Conservation (phyloP, 2,113 vertebrate genomes). For the Phyllopteryx taeniolatus region DNA sequence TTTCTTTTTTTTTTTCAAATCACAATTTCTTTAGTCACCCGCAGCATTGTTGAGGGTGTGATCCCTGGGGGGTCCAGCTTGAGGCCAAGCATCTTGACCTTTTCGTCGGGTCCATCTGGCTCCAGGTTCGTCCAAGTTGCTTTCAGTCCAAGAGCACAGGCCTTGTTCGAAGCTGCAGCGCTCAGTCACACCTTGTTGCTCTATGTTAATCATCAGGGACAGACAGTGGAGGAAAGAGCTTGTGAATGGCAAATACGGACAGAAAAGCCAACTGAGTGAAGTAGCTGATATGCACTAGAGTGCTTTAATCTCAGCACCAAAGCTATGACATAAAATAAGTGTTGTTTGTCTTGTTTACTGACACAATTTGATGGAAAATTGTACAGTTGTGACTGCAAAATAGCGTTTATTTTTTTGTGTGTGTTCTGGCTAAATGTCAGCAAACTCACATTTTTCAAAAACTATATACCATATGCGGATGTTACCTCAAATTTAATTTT, state of each 20-base stretch:
- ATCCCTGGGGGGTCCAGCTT: slow-evolving; percentile 63
- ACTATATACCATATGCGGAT: too few species aligned
- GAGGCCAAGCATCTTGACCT: slow-evolving; percentile 55
- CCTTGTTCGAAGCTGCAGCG: slow-evolving; percentile 72
- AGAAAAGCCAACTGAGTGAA: neutral
- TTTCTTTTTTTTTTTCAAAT: neutral
- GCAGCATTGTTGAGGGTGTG: slow-evolving; percentile 72
- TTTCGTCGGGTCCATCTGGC: slow-evolving; percentile 50
- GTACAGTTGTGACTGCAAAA: too few species aligned
- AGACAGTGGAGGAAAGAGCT: neutral
- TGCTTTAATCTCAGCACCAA: too few species aligned
- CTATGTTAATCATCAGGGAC: slow-evolving; percentile 24
- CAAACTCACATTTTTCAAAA: neutral
- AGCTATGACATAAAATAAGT: too few species aligned
- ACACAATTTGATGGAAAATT: too few species aligned
- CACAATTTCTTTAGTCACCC: slow-evolving; percentile 41
- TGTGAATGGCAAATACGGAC: neutral
- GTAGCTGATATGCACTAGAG: too few species aligned
- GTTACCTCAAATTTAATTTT: too few species aligned
- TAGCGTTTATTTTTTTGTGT: neutral
- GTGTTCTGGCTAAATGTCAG: neutral
- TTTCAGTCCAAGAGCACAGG: slow-evolving; percentile 66
- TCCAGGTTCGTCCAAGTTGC: slow-evolving; percentile 36
- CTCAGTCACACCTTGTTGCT: slow-evolving; percentile 45
- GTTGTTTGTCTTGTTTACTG: too few species aligned